phyloP scores from a whole-genome alignment of 2,113 vertebrate genomes.

The Tragelaphus buxtoni region DNA sequence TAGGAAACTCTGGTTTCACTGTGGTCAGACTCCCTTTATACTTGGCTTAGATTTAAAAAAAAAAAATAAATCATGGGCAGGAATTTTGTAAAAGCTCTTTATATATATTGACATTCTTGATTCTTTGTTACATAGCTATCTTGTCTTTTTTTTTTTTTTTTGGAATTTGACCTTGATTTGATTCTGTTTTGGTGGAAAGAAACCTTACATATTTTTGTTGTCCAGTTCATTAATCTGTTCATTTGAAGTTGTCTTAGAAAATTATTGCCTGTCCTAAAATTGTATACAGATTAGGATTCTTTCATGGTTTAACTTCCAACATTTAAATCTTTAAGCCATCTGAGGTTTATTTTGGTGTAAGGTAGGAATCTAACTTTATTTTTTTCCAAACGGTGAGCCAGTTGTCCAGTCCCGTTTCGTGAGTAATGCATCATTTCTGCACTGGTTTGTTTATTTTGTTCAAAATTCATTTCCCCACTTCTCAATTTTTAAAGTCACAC shows the following conservation, averaged over 20 bases:
- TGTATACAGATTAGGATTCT: not conserved
- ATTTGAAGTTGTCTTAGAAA: not conserved
- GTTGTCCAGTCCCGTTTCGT: slow-evolving; percentile 21
- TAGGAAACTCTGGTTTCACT: not conserved
- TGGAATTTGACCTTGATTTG: not conserved
- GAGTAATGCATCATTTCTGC: slow-evolving; percentile 47
- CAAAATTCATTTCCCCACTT: slow-evolving; percentile 19
- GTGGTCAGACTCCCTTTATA: not conserved
- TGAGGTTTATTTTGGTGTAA: slow-evolving; percentile 51
- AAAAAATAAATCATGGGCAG: not conserved
- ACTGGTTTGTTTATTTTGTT: slow-evolving; percentile 39
- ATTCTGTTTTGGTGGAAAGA: slow-evolving; percentile 12
- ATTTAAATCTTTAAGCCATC: slow-evolving; percentile 35
- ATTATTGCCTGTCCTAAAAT: not conserved
- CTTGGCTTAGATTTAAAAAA: not conserved
- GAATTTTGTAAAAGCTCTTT: slow-evolving; percentile 22
- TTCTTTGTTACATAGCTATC: not conserved
- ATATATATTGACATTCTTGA: not conserved
- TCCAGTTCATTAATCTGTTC: not conserved
- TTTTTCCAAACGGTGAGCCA: slow-evolving; percentile 62
- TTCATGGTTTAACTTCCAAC: slow-evolving; percentile 21
- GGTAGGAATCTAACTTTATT: slow-evolving; percentile 52
- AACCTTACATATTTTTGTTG: not conserved
- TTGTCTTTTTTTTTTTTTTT: not conserved
- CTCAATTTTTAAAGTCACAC: slow-evolving; percentile 3